Base-by-base conservation (phyloP, 2,113 vertebrate species). In the Orthochromis indermauri region DNA sequence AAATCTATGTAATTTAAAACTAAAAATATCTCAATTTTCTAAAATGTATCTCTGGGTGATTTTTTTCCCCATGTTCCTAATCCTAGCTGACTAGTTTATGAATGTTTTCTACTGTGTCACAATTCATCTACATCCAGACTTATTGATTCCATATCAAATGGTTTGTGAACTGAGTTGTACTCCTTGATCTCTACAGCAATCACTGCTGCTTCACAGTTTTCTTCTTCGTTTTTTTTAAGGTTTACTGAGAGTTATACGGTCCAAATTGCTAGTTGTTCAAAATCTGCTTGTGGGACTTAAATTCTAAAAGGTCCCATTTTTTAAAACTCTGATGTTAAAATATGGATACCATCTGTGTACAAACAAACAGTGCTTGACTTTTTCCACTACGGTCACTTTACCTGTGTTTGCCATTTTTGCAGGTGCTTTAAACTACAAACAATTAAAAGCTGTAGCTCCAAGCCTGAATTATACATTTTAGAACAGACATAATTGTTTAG, bases 171-270 rank as follows among this genome's bases (percentile, higher is more conserved):
- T 13, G 71, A 49, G 16, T 49, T 49, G 26, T 49, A 0, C 26
- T 49, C 16, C 45, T 49, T 76, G 68, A 76, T 47, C 16, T 51
- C 26, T 31, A 19, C 26, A 51, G 26, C 2, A 78, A 31, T 51
- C 10, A 13, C 16, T 78, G 71, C 42, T 49, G 26, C 16, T 49
- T 31, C 7, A 28, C 68, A 49, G 4, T 47, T 19, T 49, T 49
- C 9, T 31, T 12, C 14, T 19, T 31, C 0, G 0, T 73, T 1
- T 37, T 47, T 16, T 26, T 2, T 4, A 35, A 10, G 35, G 35
- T 35, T 76, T 47, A 28, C 42, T 28, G 14, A 76, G 14, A 28
- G 42, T 49, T 76, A 28, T 1, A 26, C 1, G 3, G 4, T 45
- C 9, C 68, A 76, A 47, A 28, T 76, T 0, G 14, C 42, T 3